phyloP scores from a whole-genome alignment of 2,888 invertebrate species.

The Onthophagus sagittarius region DNA sequence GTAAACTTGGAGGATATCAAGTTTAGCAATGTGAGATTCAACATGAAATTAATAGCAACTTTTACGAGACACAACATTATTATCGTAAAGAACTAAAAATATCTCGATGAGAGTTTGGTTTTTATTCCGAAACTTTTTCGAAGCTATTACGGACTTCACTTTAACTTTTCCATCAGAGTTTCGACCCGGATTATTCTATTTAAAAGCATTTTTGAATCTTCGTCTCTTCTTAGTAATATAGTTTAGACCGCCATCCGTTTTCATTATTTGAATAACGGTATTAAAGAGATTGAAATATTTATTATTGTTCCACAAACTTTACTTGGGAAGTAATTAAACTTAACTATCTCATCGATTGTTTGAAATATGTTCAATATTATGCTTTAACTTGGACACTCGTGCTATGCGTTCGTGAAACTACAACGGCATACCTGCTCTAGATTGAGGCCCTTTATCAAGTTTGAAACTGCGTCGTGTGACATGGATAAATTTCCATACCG shows the following conservation, averaged over 20 bases:
- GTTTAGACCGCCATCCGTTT: background rate
- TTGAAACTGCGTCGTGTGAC: background rate
- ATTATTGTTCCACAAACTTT: too few relatives aligned
- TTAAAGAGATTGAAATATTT: background rate
- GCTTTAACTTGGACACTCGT: background rate
- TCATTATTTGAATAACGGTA: background rate
- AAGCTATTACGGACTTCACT: background rate
- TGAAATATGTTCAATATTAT: background rate
- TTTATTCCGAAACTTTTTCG: background rate
- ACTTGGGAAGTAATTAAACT: too few relatives aligned
- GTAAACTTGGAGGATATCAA: background rate
- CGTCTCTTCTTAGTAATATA: background rate
- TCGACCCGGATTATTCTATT: background rate
- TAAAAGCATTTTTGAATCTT: background rate
- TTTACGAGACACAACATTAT: too few relatives aligned
- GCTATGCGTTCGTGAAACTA: background rate
- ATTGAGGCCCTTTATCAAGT: background rate
- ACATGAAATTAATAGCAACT: too few relatives aligned
- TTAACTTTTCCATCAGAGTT: background rate
- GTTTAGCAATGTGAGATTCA: too few relatives aligned
- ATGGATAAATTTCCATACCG: background rate
- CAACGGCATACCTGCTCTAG: background rate
- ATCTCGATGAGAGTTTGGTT: background rate
- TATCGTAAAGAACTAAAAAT: too few relatives aligned
- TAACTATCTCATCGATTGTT: background rate